Evolutionary conservation across 2,888 invertebrate species (phyloP).

Genomic region (Agrochola litura): DNA sequence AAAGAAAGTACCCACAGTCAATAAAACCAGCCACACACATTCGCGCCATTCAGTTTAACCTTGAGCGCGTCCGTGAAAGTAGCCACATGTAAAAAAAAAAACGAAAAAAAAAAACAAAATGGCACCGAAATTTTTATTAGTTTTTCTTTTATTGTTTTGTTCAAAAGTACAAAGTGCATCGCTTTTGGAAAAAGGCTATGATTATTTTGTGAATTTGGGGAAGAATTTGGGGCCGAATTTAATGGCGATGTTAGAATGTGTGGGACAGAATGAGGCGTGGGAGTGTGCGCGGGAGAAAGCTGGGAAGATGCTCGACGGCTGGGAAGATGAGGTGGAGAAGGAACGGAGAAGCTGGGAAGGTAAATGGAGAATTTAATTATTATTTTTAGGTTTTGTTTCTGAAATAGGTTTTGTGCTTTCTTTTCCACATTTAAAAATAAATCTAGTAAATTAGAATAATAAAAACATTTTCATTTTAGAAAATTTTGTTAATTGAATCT

Average conservation of each 20-base stretch:
- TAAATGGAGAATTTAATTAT: slow-evolving; percentile 54
- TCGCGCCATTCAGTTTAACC: slow-evolving; percentile 77
- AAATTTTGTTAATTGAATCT: not conserved
- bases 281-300: slow-evolving; percentile 89
- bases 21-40: slow-evolving; percentile 67
- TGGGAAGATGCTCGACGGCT: slow-evolving; percentile 87
- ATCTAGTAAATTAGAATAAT: not conserved
- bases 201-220: slow-evolving; percentile 84
- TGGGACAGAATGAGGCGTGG: slow-evolving; percentile 88
- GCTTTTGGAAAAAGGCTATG: slow-evolving; percentile 82
- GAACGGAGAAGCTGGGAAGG: slow-evolving; percentile 85
- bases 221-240: slow-evolving; percentile 88
- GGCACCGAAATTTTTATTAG: slow-evolving; percentile 72
- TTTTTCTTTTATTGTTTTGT: slow-evolving; percentile 74
- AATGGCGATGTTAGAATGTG: slow-evolving; percentile 89
- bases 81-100: slow-evolving; percentile 60
- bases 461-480: not conserved
- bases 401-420: not conserved
- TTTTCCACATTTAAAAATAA: not conserved
- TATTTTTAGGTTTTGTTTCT: not conserved
- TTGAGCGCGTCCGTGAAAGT: slow-evolving; percentile 62
- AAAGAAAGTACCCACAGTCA: slow-evolving; percentile 79
- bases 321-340: slow-evolving; percentile 81
- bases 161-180: slow-evolving; percentile 80
- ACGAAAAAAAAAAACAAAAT: slow-evolving; percentile 68